Evolutionary conservation across 1,140 invertebrate species (phyloP).

Genomic region (Ephestia elutella): DNA sequence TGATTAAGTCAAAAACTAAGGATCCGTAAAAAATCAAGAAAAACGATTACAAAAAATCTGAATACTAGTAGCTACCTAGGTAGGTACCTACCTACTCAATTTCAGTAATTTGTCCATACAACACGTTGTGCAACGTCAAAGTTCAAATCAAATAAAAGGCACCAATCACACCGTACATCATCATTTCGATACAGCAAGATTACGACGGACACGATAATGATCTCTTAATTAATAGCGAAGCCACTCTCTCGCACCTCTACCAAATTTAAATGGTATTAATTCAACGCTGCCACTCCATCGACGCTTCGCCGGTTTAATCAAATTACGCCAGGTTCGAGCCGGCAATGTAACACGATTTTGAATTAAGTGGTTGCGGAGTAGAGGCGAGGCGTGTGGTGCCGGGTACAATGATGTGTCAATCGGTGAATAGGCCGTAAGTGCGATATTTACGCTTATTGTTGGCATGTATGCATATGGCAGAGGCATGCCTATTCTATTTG

Average conservation of each 20-base stretch:
- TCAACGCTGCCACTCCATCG: conserved; percentile 4
- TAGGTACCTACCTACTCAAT: too few species aligned
- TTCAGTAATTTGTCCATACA: not conserved
- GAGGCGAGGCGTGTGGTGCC: not conserved
- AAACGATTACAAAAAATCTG: too few species aligned
- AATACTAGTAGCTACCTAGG: too few species aligned
- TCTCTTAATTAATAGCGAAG: conserved; percentile 29
- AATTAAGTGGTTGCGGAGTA: conserved; percentile 5
- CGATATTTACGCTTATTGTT: conserved; percentile 34
- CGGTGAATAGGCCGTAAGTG: conserved; percentile 18
- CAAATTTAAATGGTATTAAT: conserved; percentile 10
- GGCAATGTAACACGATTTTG: conserved; percentile 7
- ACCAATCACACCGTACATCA: conserved; percentile 2
- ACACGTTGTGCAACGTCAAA: not conserved
- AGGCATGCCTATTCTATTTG: not conserved
- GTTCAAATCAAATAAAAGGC: not conserved
- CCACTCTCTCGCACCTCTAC: conserved; percentile 9
- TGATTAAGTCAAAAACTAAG: too few species aligned
- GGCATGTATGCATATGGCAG: conserved; percentile 10
- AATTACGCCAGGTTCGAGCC: conserved; percentile 6
- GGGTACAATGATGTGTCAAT: conserved; percentile 21
- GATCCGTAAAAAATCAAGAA: too few species aligned
- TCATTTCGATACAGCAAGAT: conserved; percentile 9
- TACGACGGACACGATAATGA: conserved; percentile 17
- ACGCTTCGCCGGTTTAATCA: conserved; percentile 5